phyloP scores from a whole-genome alignment of 2,888 invertebrate species.

The Noctua janthe region DNA sequence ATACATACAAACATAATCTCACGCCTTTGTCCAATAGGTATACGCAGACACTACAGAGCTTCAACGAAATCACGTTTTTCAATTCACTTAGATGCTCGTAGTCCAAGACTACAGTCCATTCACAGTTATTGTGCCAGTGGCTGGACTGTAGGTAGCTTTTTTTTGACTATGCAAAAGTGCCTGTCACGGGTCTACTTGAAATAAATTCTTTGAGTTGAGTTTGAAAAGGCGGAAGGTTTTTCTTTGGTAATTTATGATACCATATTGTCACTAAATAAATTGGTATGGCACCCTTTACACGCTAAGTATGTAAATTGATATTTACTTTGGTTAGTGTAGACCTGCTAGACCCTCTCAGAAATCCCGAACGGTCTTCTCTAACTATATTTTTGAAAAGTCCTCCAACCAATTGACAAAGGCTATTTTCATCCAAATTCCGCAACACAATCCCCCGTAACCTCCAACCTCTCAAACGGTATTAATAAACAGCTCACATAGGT shows the following conservation, averaged over 20 bases:
- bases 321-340: background rate
- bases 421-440: background rate
- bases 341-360: background rate
- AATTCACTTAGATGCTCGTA: background rate
- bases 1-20: background rate
- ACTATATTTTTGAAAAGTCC: background rate
- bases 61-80: background rate
- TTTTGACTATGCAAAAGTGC: background rate
- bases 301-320: background rate
- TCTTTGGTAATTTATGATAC: background rate
- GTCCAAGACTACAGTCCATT: background rate
- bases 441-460: conserved; percentile 1
- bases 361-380: background rate
- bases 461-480: conserved; percentile 2
- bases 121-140: background rate
- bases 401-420: conserved; percentile 10
- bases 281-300: background rate
- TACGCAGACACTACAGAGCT: background rate
- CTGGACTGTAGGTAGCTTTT: background rate
- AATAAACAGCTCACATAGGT: conserved; percentile 26
- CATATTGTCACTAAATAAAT: background rate
- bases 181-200: background rate
- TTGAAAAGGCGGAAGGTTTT: background rate
- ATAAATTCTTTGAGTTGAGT: too few species aligned
- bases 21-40: background rate